phyloP scores from a whole-genome alignment of 2,113 vertebrate species.

The Seriola rivoliana region DNA sequence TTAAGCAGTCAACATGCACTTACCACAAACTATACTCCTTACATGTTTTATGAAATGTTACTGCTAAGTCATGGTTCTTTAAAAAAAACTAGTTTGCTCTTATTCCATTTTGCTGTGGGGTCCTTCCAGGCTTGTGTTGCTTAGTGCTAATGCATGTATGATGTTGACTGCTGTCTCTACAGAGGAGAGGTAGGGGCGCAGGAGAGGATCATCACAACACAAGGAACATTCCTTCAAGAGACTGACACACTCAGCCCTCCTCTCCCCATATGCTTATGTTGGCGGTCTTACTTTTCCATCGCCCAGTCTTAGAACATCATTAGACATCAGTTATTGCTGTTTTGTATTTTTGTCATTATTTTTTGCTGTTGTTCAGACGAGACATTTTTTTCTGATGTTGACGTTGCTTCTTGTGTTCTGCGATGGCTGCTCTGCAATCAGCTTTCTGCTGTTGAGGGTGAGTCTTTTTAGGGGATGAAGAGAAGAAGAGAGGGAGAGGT shows the following conservation, averaged over 20 bases:
- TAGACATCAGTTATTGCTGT: slow-evolving; percentile 63
- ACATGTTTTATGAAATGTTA: slow-evolving; percentile 58
- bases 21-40: slow-evolving; percentile 56
- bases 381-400: slow-evolving; percentile 86
- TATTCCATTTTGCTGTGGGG: slow-evolving; percentile 33
- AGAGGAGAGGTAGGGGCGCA: slow-evolving; percentile 44
- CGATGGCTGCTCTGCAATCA: slow-evolving; percentile 74
- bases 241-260: slow-evolving; percentile 36
- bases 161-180: slow-evolving; percentile 51
- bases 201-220: slow-evolving; percentile 61
- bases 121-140: slow-evolving; percentile 29
- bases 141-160: slow-evolving; percentile 39
- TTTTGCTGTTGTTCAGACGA: slow-evolving; percentile 80
- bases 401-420: slow-evolving; percentile 80
- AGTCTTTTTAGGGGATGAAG: slow-evolving; percentile 31
- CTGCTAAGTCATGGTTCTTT: slow-evolving; percentile 48
- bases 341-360: slow-evolving; percentile 59
- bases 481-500: slow-evolving; percentile 16
- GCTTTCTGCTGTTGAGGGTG: slow-evolving; percentile 72
- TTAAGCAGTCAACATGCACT: slow-evolving; percentile 74
- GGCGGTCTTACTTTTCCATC: slow-evolving; percentile 49
- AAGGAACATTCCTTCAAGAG: slow-evolving; percentile 65
- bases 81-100: slow-evolving; percentile 37
- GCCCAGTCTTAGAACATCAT: slow-evolving; percentile 45
- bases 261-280: slow-evolving; percentile 26